These are phyloP conservation scores for Onthophagus sagittarius DNA, from an alignment of 2,888 invertebrate species.

Conservation along the genomic window DNA sequence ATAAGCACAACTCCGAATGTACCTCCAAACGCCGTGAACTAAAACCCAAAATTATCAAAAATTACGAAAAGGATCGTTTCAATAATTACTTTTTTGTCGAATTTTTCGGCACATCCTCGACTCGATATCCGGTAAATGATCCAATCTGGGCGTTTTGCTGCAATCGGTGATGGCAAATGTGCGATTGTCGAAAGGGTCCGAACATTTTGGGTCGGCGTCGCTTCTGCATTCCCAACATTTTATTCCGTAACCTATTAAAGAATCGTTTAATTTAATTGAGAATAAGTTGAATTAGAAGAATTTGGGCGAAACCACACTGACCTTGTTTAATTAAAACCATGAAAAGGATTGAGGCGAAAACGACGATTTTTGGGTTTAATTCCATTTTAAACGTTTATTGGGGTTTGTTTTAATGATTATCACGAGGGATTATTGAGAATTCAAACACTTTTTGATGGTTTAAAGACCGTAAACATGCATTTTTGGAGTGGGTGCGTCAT, in stretches of 20 bases:
- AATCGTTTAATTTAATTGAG: constrained; percentile 12
- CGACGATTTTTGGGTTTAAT: constrained; percentile 16
- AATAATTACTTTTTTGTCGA: constrained; percentile 72
- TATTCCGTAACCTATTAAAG: constrained; percentile 50
- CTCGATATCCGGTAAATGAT: constrained; percentile 64
- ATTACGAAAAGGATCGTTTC: constrained; percentile 5
- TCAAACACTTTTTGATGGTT: no score
- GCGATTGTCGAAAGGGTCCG: constrained; percentile 87
- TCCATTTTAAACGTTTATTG: constrained; percentile 16
- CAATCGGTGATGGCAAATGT: constrained; percentile 79
- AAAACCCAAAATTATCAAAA: constrained; percentile 39
- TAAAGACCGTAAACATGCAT: no score
- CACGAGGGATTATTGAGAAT: no score
- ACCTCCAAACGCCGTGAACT: constrained; percentile 87
- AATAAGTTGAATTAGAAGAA: not conserved
- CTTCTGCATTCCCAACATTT: constrained; percentile 93
- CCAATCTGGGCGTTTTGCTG: constrained; percentile 49
- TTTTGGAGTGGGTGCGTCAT: no score
- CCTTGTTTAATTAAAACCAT: constrained; percentile 27
- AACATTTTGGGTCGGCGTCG: constrained; percentile 83
- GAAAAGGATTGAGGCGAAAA: constrained; percentile 19
- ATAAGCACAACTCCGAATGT: constrained; percentile 83
- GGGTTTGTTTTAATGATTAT: not conserved
- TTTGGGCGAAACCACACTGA: constrained; percentile 14
- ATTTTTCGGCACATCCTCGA: constrained; percentile 90